These are phyloP conservation scores for Colletes collaris DNA, from an alignment of 2,888 invertebrate genomes.

Conservation along the genomic window DNA sequence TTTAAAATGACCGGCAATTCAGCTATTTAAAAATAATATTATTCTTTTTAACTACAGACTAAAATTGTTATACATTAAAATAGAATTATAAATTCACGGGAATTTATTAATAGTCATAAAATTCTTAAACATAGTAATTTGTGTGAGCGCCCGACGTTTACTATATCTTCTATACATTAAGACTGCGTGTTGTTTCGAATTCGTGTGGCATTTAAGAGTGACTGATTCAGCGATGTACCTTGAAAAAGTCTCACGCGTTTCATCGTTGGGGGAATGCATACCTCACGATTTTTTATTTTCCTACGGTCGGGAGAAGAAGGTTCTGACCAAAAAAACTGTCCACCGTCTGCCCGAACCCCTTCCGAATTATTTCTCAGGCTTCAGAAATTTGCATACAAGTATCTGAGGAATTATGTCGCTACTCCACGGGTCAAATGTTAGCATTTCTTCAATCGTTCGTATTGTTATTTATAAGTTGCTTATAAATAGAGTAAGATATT, in stretches of 20 bases:
- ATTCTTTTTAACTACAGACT: too few species aligned
- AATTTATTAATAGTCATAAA: too few species aligned
- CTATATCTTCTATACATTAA: background rate
- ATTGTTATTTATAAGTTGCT: conserved; percentile 19
- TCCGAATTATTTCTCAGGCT: conserved; percentile 66
- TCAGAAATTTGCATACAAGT: conserved; percentile 67
- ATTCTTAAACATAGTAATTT: too few species aligned
- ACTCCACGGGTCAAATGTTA: conserved; percentile 32
- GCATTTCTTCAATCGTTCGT: conserved; percentile 49
- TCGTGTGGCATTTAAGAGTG: background rate
- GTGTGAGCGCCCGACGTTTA: too few species aligned
- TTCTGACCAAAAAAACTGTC: conserved; percentile 76
- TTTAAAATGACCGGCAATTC: too few species aligned
- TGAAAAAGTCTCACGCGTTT: conserved; percentile 52
- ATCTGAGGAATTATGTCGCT: conserved; percentile 34
- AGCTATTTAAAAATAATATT: too few species aligned
- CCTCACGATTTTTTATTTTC: conserved; percentile 66
- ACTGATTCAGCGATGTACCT: conserved; percentile 38
- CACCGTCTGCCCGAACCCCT: conserved; percentile 67
- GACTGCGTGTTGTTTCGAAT: background rate
- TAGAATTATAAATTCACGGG: too few species aligned
- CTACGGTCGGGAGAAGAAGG: conserved; percentile 72
- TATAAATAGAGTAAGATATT: background rate
- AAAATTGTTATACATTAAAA: too few species aligned
- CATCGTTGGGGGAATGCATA: conserved; percentile 43